phyloP scores from a whole-genome alignment of 2,888 invertebrate genomes.

The Plusia festucae region DNA sequence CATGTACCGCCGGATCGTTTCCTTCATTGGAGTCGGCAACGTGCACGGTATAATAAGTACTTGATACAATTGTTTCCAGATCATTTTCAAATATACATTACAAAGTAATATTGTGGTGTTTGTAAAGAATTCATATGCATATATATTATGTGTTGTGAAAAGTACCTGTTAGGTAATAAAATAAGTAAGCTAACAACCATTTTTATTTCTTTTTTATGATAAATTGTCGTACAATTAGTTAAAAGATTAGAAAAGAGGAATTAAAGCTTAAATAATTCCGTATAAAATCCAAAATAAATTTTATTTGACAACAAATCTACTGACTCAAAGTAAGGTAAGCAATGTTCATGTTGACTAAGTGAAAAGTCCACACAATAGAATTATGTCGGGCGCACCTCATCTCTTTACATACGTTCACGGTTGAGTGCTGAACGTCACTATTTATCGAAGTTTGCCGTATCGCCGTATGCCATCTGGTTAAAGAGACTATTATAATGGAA shows the following conservation, averaged over 20 bases:
- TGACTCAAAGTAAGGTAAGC: not conserved
- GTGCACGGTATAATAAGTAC: slow-evolving; percentile 54
- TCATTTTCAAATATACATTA: slow-evolving; percentile 38
- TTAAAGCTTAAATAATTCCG: not conserved
- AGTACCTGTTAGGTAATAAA: not conserved
- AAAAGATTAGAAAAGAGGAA: not conserved
- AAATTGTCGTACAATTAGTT: too few species aligned
- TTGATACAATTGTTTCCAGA: slow-evolving; percentile 52
- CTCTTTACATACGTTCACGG: slow-evolving; percentile 7
- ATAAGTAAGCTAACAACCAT: too few species aligned
- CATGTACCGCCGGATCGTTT: slow-evolving; percentile 47
- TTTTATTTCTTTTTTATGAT: not conserved
- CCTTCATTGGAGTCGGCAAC: slow-evolving; percentile 52
- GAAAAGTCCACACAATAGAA: slow-evolving; percentile 3
- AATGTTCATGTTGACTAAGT: not conserved
- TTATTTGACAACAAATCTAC: not conserved
- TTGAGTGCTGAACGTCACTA: not conserved
- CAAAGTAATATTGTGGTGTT: not conserved
- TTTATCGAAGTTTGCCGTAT: slow-evolving; percentile 3
- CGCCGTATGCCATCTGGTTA: slow-evolving; percentile 5
- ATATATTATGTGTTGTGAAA: too few species aligned
- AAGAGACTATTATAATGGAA: slow-evolving; percentile 6
- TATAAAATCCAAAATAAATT: not conserved
- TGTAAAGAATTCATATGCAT: too few species aligned
- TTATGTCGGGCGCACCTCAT: not conserved